These are phyloP conservation scores for Artibeus jamaicensis DNA, from an alignment of 2,797 vertebrate species.

Conservation along the genomic window DNA sequence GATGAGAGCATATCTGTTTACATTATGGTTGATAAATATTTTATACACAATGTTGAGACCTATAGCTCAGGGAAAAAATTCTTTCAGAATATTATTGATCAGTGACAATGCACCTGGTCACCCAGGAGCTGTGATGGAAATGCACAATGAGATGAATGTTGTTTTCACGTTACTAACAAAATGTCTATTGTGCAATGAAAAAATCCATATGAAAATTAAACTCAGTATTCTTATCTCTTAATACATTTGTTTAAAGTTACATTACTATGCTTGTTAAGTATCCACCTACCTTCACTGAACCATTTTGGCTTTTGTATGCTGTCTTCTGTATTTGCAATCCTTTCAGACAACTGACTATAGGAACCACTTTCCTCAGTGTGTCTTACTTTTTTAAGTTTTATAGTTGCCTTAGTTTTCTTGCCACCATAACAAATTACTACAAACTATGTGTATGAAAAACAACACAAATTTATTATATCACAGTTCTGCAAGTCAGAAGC, in stretches of 20 bases:
- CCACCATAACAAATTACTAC: not conserved
- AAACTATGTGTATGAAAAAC: not conserved
- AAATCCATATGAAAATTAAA: not conserved
- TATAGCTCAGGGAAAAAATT: not conserved
- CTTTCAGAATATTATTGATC: not conserved
- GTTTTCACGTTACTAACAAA: not conserved
- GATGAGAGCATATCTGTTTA: not conserved
- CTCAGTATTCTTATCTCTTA: not conserved
- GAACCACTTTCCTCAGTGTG: not conserved
- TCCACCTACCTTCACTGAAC: not conserved
- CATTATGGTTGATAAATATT: not conserved
- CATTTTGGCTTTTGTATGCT: not conserved
- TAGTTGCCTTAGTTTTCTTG: not conserved
- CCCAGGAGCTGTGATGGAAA: not conserved
- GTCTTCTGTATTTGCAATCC: not conserved
- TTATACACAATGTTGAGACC: not conserved
- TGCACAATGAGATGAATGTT: not conserved
- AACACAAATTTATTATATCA: not conserved
- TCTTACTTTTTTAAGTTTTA: not conserved
- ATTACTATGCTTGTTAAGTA: not conserved
- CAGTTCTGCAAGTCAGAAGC: not conserved
- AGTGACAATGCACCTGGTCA: too few relatives aligned
- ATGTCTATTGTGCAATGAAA: not conserved
- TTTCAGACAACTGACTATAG: not conserved
- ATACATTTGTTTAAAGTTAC: not conserved